Base-by-base conservation (phyloP, 1,140 invertebrate species). In the Drosophila pallidifrons region DNA sequence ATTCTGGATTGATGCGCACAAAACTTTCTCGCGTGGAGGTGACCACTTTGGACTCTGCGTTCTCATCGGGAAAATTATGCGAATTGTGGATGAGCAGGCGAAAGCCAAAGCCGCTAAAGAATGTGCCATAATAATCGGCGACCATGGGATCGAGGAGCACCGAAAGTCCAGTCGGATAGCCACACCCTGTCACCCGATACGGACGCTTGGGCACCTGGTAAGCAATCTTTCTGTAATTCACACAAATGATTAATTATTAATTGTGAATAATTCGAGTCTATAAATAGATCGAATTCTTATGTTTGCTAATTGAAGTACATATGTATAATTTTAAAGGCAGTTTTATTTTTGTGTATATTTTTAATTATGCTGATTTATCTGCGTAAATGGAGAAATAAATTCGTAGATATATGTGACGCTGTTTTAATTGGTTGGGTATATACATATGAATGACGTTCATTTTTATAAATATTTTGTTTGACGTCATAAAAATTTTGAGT, bases 111-210 rank as follows among this genome's bases (percentile, higher is more conserved):
- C 92, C 91, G 49, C 92, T 92, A 1, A 92, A 87, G 55, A 87
- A 91, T 5, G 92, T 91, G 25, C 79, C 83, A 64, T 93, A 94
- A 74, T 94, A 94, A 65, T 95, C 94, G 0, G 92, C 78, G 0
- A 82, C 73, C 52, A 93, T 82, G 1, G 93, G 93, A 71, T 94
- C 93, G 0, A 95, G 51, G 1, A 95, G 69, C 0, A 95, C 86
- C 0, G 94, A 94, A 0, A 96, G 91, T 1, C 95, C 95, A 0
- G 94, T 95, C 70, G 94, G 93, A 90, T 94, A 95, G 0, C 95
- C 95, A 66, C 95, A 95, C 0, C 95, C 94, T 0, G 95, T 94
- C 1, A 95, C 93, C 0, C 94, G 93, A 46, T 94, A 93, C 0
- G 94, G 94, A 8, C 81, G 78, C 63, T 92, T 92, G 4, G 91